These are phyloP conservation scores for Macrobrachium nipponense DNA, from an alignment of 1,140 invertebrate species.

Conservation along the genomic window DNA sequence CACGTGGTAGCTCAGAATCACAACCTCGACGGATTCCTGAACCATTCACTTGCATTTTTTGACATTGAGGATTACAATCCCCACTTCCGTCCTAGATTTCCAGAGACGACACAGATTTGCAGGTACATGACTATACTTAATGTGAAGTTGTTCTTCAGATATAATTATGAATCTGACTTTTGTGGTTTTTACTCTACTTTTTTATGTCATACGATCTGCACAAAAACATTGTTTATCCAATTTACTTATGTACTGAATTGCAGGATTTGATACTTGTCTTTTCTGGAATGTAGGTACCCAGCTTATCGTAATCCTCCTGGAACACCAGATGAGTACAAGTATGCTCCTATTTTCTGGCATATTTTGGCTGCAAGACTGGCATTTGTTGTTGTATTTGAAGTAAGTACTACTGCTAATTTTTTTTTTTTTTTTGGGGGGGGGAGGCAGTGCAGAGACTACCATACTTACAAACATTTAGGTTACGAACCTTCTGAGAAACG, in stretches of 20 bases:
- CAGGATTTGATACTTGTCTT: background rate
- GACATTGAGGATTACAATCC: conserved; percentile 44
- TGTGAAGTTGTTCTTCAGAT: conserved; percentile 38
- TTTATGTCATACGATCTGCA: too few species aligned
- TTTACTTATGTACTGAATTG: conserved; percentile 36
- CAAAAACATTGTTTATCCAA: background rate
- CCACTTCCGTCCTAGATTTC: conserved; percentile 35
- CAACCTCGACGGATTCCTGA: conserved; percentile 81
- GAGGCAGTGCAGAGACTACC: too few species aligned
- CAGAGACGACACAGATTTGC: background rate
- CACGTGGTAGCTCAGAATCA: conserved; percentile 74
- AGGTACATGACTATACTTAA: conserved; percentile 68
- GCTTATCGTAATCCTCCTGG: conserved; percentile 76
- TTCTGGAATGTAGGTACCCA: conserved; percentile 76
- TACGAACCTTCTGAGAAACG: too few species aligned
- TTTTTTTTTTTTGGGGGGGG: too few species aligned
- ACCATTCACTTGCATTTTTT: conserved; percentile 67
- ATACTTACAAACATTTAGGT: too few species aligned
- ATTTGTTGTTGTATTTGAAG: conserved; percentile 95
- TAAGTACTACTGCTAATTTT: conserved; percentile 68
- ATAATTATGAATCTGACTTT: conserved; percentile 23
- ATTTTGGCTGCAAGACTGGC: conserved; percentile 88
- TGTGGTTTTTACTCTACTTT: conserved; percentile 1
- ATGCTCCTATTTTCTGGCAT: conserved; percentile 87
- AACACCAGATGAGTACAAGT: conserved; percentile 75